Conservation (phyloP, 2,113 vertebrate genomes). For the Poeciliopsis prolifica region DNA sequence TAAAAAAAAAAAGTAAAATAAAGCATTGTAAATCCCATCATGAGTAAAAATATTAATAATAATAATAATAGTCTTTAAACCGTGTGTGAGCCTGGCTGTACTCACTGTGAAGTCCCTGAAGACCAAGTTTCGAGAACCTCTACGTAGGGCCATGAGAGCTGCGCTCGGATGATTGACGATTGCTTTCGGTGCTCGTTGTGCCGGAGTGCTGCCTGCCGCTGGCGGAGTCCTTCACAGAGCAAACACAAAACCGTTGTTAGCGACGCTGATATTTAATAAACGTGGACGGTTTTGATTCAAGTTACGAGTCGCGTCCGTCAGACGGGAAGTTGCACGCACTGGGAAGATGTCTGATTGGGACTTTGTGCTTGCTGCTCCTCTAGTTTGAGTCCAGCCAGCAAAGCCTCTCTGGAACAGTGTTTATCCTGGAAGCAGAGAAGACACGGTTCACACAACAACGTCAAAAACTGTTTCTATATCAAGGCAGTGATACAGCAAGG, state of each 20-base stretch:
- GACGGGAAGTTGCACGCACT: conserved; percentile 62
- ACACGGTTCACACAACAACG: not conserved
- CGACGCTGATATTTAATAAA: not conserved
- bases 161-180: conserved; percentile 98
- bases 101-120: conserved; percentile 99
- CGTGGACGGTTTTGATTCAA: not conserved
- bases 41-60: too few relatives aligned
- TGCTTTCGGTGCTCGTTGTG: conserved; percentile 92
- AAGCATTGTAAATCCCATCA: too few relatives aligned
- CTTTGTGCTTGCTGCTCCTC: conserved; percentile 93
- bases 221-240: conserved; percentile 82
- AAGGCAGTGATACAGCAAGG: not conserved
- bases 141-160: conserved; percentile 96
- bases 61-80: too few relatives aligned
- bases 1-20: too few relatives aligned
- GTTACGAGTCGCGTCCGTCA: not conserved
- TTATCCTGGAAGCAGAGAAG: conserved; percentile 86
- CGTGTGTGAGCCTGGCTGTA: conserved; percentile 13
- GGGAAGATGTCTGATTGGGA: conserved; percentile 91
- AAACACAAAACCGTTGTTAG: not conserved
- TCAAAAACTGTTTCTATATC: not conserved
- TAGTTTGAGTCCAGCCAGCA: conserved; percentile 93
- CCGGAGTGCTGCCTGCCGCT: conserved; percentile 80
- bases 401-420: conserved; percentile 97
- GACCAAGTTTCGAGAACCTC: conserved; percentile 97